Conservation (phyloP, 2,113 vertebrate species). For the Entomyzon cyanotis region DNA sequence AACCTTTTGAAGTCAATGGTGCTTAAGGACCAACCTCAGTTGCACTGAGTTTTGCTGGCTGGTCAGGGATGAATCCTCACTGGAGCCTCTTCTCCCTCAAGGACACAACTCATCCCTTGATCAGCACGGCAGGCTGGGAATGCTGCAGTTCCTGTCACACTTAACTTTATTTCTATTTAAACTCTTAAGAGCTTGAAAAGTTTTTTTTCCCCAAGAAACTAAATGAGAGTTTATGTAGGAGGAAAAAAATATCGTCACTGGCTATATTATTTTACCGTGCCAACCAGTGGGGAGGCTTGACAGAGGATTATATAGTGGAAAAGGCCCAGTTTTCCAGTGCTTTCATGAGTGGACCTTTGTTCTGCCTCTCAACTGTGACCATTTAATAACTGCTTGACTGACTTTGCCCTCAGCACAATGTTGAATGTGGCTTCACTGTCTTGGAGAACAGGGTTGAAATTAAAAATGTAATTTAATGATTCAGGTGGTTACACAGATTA, state of each 20-base stretch:
- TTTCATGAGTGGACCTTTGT: slow-evolving; percentile 1
- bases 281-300: background rate
- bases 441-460: background rate
- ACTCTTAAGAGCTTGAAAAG: background rate
- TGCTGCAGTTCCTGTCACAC: rapidly evolving
- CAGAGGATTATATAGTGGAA: background rate
- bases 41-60: background rate
- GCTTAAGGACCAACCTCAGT: background rate
- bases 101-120: background rate
- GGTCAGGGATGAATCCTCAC: background rate
- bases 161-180: background rate
- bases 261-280: background rate
- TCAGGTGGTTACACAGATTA: background rate
- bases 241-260: background rate
- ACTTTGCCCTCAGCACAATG: background rate
- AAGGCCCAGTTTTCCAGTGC: background rate
- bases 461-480: background rate
- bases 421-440: background rate
- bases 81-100: background rate
- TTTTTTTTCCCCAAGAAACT: background rate
- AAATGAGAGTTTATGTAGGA: background rate
- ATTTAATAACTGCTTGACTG: slow-evolving; percentile 2
- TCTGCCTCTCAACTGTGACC: background rate
- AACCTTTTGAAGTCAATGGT: background rate
- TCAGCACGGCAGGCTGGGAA: background rate